Percentiles rank a stretch among this genome's conserved stretches.
These are phyloP conservation scores for Eremophila alpestris DNA, from an alignment of 2,797 vertebrate species.

Conservation along the genomic window DNA sequence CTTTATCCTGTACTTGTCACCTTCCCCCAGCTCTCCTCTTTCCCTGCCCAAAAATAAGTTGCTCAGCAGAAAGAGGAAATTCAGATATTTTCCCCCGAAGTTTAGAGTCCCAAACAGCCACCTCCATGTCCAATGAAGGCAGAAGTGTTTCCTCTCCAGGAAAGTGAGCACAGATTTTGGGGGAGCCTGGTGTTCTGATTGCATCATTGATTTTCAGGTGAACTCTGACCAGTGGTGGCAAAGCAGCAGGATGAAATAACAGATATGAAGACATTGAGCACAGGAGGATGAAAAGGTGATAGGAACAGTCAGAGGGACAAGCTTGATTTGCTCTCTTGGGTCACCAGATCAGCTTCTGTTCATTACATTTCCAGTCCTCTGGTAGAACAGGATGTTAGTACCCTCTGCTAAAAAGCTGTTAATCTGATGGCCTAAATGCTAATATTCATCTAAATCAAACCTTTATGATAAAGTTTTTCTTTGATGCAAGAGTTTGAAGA, in stretches of 20 bases:
- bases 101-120: not conserved
- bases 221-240: not conserved
- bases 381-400: not conserved
- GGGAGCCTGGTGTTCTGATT: not conserved
- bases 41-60: not conserved
- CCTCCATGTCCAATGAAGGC: not conserved
- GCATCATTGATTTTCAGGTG: not conserved
- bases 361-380: not conserved
- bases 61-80: not conserved
- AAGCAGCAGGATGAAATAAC: not conserved
- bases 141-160: not conserved
- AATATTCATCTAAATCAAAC: constrained; percentile 46
- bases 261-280: not conserved
- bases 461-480: constrained; percentile 6
- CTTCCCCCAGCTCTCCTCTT: not conserved
- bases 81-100: not conserved
- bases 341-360: not conserved
- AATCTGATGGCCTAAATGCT: constrained; percentile 8
- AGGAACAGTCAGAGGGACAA: not conserved
- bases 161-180: not conserved
- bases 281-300: not conserved
- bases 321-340: not conserved
- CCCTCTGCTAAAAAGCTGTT: constrained; percentile 2
- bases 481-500: constrained; percentile 46
- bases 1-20: not conserved